Percentiles rank a stretch among this genome's conserved stretches.
These are phyloP conservation scores for Monopterus albus DNA, from an alignment of 2,113 vertebrate species.

Conservation along the genomic window DNA sequence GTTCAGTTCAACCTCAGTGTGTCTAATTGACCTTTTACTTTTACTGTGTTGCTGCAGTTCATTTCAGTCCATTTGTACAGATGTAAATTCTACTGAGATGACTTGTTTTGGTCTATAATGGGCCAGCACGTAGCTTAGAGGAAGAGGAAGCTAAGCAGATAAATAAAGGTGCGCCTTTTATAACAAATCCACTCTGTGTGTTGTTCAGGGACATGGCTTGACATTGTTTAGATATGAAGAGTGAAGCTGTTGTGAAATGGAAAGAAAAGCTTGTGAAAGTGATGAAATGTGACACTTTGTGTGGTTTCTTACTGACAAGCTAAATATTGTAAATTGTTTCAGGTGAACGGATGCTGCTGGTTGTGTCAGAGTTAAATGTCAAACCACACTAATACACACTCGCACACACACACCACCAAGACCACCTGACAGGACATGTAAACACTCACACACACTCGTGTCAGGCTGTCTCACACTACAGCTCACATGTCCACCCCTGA, in stretches of 20 bases:
- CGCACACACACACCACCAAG: slow-evolving; percentile 36
- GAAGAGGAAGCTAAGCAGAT: too few relatives aligned
- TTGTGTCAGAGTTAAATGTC: slow-evolving; percentile 78
- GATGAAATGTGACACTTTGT: slow-evolving; percentile 18
- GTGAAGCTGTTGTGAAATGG: slow-evolving; percentile 16
- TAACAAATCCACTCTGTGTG: too few relatives aligned
- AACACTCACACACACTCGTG: slow-evolving; percentile 38
- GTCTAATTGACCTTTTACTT: too few relatives aligned
- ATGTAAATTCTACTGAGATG: too few relatives aligned
- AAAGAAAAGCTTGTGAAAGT: slow-evolving; percentile 1
- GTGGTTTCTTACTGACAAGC: slow-evolving; percentile 34
- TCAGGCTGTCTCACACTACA: background rate
- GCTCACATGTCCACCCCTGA: slow-evolving; percentile 34
- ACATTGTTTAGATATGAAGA: background rate
- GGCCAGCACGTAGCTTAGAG: too few relatives aligned
- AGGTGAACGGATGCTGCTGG: slow-evolving; percentile 66
- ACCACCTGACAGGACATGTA: slow-evolving; percentile 76
- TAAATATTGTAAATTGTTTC: slow-evolving; percentile 51
- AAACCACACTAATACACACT: slow-evolving; percentile 78
- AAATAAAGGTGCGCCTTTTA: too few relatives aligned
- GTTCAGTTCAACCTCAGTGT: too few relatives aligned
- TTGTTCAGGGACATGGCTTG: too few relatives aligned
- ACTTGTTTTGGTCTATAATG: too few relatives aligned
- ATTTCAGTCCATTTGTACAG: too few relatives aligned
- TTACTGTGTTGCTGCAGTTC: too few relatives aligned